These are phyloP conservation scores for Coelinius sp. DNA, from an alignment of 2,888 invertebrate species.

Conservation along the genomic window DNA sequence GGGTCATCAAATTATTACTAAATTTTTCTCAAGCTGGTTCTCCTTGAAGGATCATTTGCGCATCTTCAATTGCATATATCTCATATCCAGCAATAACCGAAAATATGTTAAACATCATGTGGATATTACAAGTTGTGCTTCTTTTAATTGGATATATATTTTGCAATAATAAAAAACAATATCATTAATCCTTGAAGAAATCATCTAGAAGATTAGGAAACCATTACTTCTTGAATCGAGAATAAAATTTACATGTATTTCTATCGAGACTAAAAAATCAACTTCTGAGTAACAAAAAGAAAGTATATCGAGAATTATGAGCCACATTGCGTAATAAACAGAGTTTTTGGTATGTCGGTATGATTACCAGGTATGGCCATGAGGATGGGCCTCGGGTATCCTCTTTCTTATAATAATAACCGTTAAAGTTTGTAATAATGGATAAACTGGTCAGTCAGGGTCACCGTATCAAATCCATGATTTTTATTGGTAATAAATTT, in stretches of 20 bases:
- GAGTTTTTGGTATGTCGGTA: neutral
- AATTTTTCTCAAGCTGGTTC: neutral
- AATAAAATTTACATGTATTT: too few species aligned
- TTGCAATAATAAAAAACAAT: neutral
- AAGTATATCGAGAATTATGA: neutral
- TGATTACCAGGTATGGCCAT: slow-evolving; percentile 23
- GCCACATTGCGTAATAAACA: slow-evolving; percentile 5
- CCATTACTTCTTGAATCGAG: too few species aligned
- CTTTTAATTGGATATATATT: neutral
- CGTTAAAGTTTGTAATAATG: slow-evolving; percentile 8
- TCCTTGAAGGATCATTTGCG: slow-evolving; percentile 6
- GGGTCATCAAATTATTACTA: slow-evolving; percentile 12
- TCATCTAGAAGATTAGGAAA: too few species aligned
- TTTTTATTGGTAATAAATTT: neutral
- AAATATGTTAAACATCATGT: slow-evolving; percentile 7
- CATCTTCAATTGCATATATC: slow-evolving; percentile 5
- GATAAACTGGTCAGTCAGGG: slow-evolving; percentile 20
- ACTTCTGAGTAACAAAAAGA: neutral
- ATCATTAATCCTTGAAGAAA: neutral
- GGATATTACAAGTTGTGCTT: neutral
- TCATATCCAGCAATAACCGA: neutral
- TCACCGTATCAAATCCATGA: slow-evolving; percentile 13
- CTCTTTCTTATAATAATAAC: neutral
- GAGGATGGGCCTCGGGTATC: neutral
- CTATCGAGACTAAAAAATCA: too few species aligned